phyloP scores from a whole-genome alignment of 2,113 vertebrate genomes.

The Chrysemys picta region DNA sequence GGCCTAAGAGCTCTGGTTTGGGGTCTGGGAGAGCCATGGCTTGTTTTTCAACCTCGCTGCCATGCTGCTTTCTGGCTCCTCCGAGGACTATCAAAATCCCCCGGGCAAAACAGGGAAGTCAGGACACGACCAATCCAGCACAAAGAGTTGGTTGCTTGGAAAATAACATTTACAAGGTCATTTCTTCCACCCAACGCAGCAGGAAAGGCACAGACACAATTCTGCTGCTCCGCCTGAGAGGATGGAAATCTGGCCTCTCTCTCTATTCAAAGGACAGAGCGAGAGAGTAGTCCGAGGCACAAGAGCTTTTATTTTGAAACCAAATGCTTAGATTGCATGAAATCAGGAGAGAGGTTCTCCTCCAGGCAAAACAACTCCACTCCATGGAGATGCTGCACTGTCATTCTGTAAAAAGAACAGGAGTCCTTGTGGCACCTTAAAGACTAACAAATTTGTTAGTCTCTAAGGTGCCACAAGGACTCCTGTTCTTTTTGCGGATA shows the following conservation, averaged over 20 bases:
- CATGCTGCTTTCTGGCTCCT: neutral
- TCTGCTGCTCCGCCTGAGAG: slow-evolving; percentile 39
- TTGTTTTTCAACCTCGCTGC: neutral
- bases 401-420: neutral
- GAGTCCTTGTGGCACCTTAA: too few species aligned
- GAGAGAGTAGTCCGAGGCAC: neutral
- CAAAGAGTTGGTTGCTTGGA: slow-evolving; percentile 13
- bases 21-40: neutral
- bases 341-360: slow-evolving; percentile 64
- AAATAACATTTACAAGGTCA: slow-evolving; percentile 54
- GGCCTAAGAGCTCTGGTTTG: neutral
- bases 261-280: slow-evolving; percentile 27
- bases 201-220: slow-evolving; percentile 1
- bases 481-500: too few species aligned
- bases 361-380: slow-evolving; percentile 61
- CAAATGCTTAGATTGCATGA: slow-evolving; percentile 60
- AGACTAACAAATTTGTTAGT: too few species aligned
- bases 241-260: slow-evolving; percentile 17
- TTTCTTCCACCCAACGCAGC: neutral
- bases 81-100: neutral
- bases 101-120: slow-evolving; percentile 11
- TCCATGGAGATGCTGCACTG: slow-evolving; percentile 38
- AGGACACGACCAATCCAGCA: neutral
- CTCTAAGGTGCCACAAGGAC: too few species aligned
- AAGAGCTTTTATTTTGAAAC: slow-evolving; percentile 68